Evolutionary conservation across 2,888 invertebrate genomes (phyloP).

Genomic region (Cerastoderma edule): DNA sequence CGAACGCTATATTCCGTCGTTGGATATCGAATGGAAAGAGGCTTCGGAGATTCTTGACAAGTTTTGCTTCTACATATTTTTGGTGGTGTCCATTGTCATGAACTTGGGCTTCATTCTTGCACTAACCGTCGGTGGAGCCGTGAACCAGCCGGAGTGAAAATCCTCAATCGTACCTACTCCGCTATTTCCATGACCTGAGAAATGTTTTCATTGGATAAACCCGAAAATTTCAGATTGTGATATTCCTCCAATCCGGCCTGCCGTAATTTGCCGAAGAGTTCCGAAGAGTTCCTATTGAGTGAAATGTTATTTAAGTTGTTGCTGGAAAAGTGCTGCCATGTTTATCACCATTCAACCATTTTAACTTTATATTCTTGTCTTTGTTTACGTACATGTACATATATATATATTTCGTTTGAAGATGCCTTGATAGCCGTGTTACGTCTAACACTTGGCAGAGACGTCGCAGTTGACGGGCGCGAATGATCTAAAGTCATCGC

Average conservation of each 20-base stretch:
- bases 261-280: background rate
- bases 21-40: conserved; percentile 26
- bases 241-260: background rate
- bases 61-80: conserved; percentile 37
- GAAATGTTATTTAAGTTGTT: too few species aligned
- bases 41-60: conserved; percentile 29
- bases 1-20: background rate
- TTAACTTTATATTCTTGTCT: too few species aligned
- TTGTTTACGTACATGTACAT: too few species aligned
- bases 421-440: too few species aligned
- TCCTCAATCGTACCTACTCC: background rate
- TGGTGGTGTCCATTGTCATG: conserved; percentile 23
- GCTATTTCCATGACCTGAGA: background rate
- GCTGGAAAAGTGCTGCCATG: too few species aligned
- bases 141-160: conserved; percentile 11
- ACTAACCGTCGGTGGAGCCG: conserved; percentile 27
- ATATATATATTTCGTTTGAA: too few species aligned
- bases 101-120: conserved; percentile 38
- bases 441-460: too few species aligned
- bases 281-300: too few species aligned
- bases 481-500: too few species aligned
- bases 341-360: too few species aligned
- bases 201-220: background rate
- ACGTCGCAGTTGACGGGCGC: too few species aligned
- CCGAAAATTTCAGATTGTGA: background rate